Conservation (phyloP, 2,797 vertebrate species). For the Dromococcyx pavoninus region DNA sequence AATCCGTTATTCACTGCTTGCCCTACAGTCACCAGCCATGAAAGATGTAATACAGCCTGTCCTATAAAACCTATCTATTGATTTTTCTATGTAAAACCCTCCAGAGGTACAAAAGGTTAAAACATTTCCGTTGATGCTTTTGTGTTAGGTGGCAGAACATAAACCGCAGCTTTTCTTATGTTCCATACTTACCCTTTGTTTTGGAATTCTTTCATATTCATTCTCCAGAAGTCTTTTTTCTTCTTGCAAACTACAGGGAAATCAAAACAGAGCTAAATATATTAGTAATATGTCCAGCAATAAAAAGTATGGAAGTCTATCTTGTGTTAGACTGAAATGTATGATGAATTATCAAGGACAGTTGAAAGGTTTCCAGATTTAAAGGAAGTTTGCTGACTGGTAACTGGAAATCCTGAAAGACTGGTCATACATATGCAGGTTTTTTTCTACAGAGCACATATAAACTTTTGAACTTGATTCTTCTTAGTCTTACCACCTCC, state of each 20-base stretch:
- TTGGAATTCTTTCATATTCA: constrained; percentile 80
- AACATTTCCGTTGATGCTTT: background rate
- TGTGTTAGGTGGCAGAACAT: background rate
- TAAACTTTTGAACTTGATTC: background rate
- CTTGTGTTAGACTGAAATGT: background rate
- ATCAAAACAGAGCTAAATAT: background rate
- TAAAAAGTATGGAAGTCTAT: background rate
- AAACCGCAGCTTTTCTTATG: background rate
- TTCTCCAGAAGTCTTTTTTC: constrained; percentile 84
- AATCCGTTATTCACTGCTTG: background rate
- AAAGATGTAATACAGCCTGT: background rate
- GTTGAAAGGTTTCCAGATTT: background rate
- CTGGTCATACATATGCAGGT: background rate
- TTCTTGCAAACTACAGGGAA: constrained; percentile 82
- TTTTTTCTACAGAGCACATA: background rate
- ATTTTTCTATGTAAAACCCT: background rate
- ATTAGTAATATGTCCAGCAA: background rate
- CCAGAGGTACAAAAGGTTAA: background rate
- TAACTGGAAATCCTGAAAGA: background rate
- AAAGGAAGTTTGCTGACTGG: background rate
- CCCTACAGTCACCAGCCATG: background rate
- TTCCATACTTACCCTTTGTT: constrained; percentile 82
- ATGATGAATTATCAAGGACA: background rate
- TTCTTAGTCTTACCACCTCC: background rate
- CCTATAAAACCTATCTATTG: background rate